Base-by-base conservation (phyloP, 2,113 vertebrate genomes). In the Oxygymnocypris stewartii region DNA sequence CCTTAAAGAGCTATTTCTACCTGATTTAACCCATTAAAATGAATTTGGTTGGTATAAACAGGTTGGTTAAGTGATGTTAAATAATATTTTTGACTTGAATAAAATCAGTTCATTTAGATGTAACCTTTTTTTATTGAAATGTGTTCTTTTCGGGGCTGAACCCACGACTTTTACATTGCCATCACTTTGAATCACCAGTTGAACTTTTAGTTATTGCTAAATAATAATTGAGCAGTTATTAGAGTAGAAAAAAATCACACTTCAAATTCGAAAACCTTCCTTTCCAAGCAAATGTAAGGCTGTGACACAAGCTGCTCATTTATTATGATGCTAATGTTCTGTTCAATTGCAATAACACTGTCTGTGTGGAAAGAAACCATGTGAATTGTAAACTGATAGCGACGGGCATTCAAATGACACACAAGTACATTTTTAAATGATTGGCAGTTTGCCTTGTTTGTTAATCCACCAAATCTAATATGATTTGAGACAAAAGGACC, bases 231-330 rank as follows among this genome's bases (percentile, higher is more conserved):
- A 83, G 49, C 49, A 82, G 59, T 79, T 65, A 31, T 4, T 73
- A 80, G 89, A 14, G 71, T 86, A 88, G 49, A 31, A 85, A 86
- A n/a, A 88, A n/a, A n/a, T 92, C 91, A 86, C 89, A 90, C 87
- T 78, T 82, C 16, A 86, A 28, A 88, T 87, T 61, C 87, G 85
- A 35, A 31, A 12, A 79, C 28, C 88, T 82, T 87, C 83, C 84
- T 85, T 82, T 82, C 84, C 25, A 63, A 75, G 86, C 28, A 80
- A 87, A 89, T 28, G 87, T 91, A 91, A 82, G 84, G 65, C 71
- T 63, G 84, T 87, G 84, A 80, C 87, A 59, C 80, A 80, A 4
- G 35, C 69, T 73, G 37, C 37, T 42, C 6, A 61, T 73, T 67
- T 84, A 69, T 86, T 86, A n/a, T 61, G 67, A 87, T 42, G 65